These are phyloP conservation scores for Murina feae DNA, from an alignment of 2,113 vertebrate species.

Conservation along the genomic window DNA sequence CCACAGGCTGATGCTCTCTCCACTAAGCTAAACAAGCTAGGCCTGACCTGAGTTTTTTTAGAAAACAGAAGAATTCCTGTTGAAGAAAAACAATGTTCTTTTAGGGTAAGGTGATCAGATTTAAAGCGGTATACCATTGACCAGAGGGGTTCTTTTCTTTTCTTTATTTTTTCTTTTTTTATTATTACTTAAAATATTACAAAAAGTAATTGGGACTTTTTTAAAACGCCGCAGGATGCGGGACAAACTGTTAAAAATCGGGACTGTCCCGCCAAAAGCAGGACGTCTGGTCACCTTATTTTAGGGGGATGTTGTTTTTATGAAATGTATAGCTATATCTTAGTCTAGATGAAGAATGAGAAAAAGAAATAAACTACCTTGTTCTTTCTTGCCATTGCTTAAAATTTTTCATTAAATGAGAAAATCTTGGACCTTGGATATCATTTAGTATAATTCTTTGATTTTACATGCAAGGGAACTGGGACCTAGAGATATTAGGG, in stretches of 20 bases:
- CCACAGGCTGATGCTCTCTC: too few species aligned
- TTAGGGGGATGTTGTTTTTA: neutral
- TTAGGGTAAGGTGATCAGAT: too few species aligned
- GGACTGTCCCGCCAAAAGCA: too few species aligned
- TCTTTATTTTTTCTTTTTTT: too few species aligned
- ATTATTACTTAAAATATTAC: too few species aligned
- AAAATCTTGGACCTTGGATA: neutral
- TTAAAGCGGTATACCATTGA: too few species aligned
- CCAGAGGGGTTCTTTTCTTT: too few species aligned
- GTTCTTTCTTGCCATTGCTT: slow-evolving; percentile 8
- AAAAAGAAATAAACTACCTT: neutral
- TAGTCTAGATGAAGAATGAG: neutral
- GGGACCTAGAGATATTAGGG: neutral
- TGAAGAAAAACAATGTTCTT: neutral
- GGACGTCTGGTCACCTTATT: too few species aligned
- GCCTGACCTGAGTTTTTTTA: neutral
- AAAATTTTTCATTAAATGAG: slow-evolving; percentile 11
- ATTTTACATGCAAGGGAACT: neutral
- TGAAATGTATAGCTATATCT: neutral
- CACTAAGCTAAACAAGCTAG: too few species aligned
- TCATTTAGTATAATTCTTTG: neutral
- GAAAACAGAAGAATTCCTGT: neutral
- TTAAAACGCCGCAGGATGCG: too few species aligned
- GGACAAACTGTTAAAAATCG: too few species aligned
- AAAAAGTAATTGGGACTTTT: too few species aligned